phyloP scores from a whole-genome alignment of 2,113 vertebrate genomes.

The Morone saxatilis region DNA sequence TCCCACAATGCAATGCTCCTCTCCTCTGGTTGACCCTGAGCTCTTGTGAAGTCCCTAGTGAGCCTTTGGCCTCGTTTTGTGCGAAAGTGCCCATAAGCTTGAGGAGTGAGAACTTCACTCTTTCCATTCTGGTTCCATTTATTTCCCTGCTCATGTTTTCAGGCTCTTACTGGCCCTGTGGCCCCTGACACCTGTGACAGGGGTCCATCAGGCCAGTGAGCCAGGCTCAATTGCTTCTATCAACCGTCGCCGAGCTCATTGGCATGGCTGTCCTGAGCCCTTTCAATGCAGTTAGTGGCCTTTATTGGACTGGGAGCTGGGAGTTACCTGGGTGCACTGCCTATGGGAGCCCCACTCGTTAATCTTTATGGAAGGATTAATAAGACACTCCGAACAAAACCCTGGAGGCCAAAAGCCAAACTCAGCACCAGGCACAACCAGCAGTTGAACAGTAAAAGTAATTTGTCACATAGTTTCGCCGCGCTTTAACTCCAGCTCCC shows the following conservation, averaged over 20 bases:
- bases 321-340: constrained; percentile 60
- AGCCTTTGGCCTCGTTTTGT: constrained; percentile 33
- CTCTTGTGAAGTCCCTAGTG: constrained; percentile 29
- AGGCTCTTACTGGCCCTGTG: background rate
- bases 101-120: constrained; percentile 44
- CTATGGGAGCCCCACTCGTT: constrained; percentile 53
- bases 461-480: constrained; percentile 64
- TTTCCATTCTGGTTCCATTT: constrained; percentile 49
- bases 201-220: constrained; percentile 13
- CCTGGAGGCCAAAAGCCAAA: constrained; percentile 40
- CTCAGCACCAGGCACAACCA: constrained; percentile 24
- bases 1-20: constrained; percentile 34
- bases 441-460: constrained; percentile 55
- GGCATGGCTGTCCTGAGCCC: background rate
- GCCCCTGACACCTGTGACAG: constrained; percentile 37
- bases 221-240: constrained; percentile 24
- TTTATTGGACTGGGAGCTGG: constrained; percentile 44
- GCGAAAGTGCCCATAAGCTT: constrained; percentile 36
- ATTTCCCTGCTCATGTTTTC: constrained; percentile 29
- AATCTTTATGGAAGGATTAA: constrained; percentile 72
- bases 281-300: constrained; percentile 26
- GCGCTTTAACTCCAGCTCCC: constrained; percentile 33
- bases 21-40: constrained; percentile 26
- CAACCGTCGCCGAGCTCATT: background rate
- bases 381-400: constrained; percentile 55